A percentile compares a stretch with the other conserved stretches of the same genome.
Conservation (phyloP, 1,140 invertebrate species). For the Pinna nobilis region DNA sequence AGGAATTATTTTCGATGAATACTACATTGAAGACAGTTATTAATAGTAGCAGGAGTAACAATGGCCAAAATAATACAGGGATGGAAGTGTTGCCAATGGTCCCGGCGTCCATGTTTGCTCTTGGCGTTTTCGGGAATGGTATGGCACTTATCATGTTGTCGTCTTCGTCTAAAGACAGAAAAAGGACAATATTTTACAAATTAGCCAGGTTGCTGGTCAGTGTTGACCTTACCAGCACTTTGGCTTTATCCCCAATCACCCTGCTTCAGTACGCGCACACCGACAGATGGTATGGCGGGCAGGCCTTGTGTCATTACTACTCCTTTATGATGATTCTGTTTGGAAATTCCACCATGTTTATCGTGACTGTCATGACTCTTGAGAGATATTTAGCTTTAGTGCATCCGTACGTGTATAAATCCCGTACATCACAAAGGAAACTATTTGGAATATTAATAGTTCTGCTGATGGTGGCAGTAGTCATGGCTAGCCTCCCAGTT, state of each 20-base stretch:
- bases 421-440: slow-evolving; percentile 61
- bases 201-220: slow-evolving; percentile 58
- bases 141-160: slow-evolving; percentile 54
- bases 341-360: slow-evolving; percentile 70
- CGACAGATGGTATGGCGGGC: slow-evolving; percentile 58
- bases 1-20: no score
- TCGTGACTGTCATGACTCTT: slow-evolving; percentile 72
- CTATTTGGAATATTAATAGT: no score
- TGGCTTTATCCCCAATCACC: slow-evolving; percentile 60
- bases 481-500: slow-evolving; percentile 69
- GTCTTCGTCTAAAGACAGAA: slow-evolving; percentile 49
- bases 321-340: slow-evolving; percentile 73
- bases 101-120: slow-evolving; percentile 48
- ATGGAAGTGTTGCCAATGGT: slow-evolving; percentile 1
- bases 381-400: slow-evolving; percentile 72
- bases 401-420: slow-evolving; percentile 72
- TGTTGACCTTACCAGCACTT: slow-evolving; percentile 61
- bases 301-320: slow-evolving; percentile 67
- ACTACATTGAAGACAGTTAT: no score
- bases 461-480: no score
- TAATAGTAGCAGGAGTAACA: slow-evolving; percentile 1
- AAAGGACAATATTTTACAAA: slow-evolving; percentile 58
- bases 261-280: slow-evolving; percentile 58
- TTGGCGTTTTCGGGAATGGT: slow-evolving; percentile 60
- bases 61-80: background rate